Evolutionary conservation across 2,797 vertebrate species (phyloP), one percentile per base, ranked within the genome.

Genomic region (Sarcoramphus papa): DNA sequence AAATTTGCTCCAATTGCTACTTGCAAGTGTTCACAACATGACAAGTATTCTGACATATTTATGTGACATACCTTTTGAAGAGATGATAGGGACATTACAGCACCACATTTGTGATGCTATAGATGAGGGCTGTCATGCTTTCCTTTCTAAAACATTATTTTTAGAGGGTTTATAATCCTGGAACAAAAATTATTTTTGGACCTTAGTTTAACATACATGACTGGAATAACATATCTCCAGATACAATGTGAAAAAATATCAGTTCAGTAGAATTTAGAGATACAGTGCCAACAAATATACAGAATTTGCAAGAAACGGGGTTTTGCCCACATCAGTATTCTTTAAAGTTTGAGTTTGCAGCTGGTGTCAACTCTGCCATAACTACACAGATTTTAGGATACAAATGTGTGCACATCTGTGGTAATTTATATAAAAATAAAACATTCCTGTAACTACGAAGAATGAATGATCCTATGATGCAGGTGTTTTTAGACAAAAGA

Each of bases 1-100:
- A 96, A 96, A 97, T 96, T 94, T 96, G n/a, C 70, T 93, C 85
- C 93, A 93, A 84, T 94, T 97, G 68, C 83, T 90, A 37, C 75
- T 85, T 90, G 59, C 83, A 90, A 94, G 74, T 83, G 77, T 95
- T 97, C 94, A 86, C 78, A 97, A 94, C 43, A 86, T 93, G 92
- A 91, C 94, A 96, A 93, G 53, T 70, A 53, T 88, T 90, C 67
- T 95, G 96, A 86, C 92, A 95, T 93, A 95, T 95, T 97, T 96
- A 80, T 72, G 63, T 82, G 93, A 95, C 89, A 84, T 89, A 95
- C 82, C 69, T 97, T 95, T 93, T 75, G 85, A 96, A 78, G 50
- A 92, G n/a, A 94, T 89, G 85, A 86, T 92, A 92, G 57, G 87
- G 82, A 92, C 75, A 84, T 85, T 92, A 90, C 50, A 89, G 48